Evolutionary conservation across 2,888 invertebrate species (phyloP).

Genomic region (Cartodere bifasciata): DNA sequence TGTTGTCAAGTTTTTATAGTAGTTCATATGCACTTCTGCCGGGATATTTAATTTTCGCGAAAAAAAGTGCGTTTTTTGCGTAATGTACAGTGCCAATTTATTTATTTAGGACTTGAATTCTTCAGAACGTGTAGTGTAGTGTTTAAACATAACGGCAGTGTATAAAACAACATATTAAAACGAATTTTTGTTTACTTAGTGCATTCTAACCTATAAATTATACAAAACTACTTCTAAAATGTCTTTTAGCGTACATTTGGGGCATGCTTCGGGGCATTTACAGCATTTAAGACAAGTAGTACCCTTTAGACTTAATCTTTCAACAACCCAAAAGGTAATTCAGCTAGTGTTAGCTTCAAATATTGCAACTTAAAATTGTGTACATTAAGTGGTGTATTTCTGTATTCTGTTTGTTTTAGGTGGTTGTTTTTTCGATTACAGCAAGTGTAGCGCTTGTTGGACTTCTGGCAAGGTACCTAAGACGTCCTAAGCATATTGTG

Average conservation of each 20-base stretch:
- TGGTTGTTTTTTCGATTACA: slow-evolving; percentile 59
- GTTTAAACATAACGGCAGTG: too few relatives aligned
- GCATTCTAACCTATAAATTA: too few relatives aligned
- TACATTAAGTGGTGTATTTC: slow-evolving; percentile 1
- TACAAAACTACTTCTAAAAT: too few relatives aligned
- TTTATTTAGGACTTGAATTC: too few relatives aligned
- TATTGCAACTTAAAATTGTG: slow-evolving; percentile 3
- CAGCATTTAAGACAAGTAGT: slow-evolving; percentile 40
- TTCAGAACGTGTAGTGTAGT: too few relatives aligned
- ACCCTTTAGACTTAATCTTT: slow-evolving; percentile 38
- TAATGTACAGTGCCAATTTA: too few relatives aligned
- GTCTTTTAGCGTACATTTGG: slow-evolving; percentile 41
- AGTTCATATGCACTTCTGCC: too few relatives aligned
- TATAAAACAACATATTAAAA: too few relatives aligned
- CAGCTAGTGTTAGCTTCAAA: slow-evolving; percentile 6
- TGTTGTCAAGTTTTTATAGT: too few relatives aligned
- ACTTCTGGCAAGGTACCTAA: slow-evolving; percentile 66
- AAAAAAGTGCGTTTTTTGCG: too few relatives aligned
- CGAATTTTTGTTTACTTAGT: too few relatives aligned
- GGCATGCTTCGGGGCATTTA: slow-evolving; percentile 42
- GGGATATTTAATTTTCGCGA: too few relatives aligned
- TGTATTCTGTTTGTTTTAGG: slow-evolving; percentile 35
- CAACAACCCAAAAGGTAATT: slow-evolving; percentile 57
- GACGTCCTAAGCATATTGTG: slow-evolving; percentile 53
- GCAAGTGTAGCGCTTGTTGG: slow-evolving; percentile 74